Percentiles rank a stretch among this genome's conserved stretches.
These are phyloP conservation scores for Erpornis zantholeuca DNA, from an alignment of 2,113 vertebrate genomes.

Conservation along the genomic window DNA sequence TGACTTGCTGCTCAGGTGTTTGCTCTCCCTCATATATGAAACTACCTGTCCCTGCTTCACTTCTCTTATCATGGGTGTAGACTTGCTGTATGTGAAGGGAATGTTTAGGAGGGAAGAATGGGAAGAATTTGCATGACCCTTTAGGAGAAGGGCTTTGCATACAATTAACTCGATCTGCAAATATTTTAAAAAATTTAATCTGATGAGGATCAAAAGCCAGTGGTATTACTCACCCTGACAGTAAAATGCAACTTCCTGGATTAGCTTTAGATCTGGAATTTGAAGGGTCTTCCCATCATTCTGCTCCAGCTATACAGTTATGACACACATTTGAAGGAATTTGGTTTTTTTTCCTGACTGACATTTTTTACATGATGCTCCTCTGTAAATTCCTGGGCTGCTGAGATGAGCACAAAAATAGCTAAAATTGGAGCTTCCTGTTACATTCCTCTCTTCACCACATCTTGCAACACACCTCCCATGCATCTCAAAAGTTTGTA, in stretches of 20 bases:
- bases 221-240: background rate
- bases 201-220: background rate
- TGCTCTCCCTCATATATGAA: background rate
- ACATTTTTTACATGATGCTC: background rate
- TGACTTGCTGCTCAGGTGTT: background rate
- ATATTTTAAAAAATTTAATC: background rate
- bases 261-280: background rate
- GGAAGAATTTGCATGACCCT: background rate
- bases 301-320: background rate
- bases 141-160: background rate
- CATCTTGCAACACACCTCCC: background rate
- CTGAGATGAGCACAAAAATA: background rate
- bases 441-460: background rate
- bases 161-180: background rate
- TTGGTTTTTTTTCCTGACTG: background rate
- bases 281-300: background rate
- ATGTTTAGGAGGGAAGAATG: background rate
- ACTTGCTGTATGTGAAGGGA: background rate
- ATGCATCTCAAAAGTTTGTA: background rate
- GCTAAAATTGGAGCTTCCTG: background rate
- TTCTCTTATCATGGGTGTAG: background rate
- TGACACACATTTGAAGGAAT: background rate
- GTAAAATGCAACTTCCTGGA: background rate
- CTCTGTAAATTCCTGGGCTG: background rate
- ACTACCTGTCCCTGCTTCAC: background rate